These are phyloP conservation scores for Mormyrus proboscirostris DNA, from an alignment of 2,797 vertebrate species.

Conservation along the genomic window DNA sequence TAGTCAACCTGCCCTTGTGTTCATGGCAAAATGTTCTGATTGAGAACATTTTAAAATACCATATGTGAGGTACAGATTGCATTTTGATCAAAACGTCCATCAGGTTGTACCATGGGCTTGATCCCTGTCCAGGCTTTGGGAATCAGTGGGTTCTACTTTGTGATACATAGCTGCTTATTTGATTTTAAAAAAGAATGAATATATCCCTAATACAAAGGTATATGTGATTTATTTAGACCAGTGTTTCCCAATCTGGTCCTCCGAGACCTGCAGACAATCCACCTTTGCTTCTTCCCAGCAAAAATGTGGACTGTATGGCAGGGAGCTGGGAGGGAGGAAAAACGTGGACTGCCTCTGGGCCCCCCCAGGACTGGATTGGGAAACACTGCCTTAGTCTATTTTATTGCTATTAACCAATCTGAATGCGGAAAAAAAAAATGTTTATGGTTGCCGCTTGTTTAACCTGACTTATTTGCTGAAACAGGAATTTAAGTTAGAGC, in stretches of 20 bases:
- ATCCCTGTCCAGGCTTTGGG: not conserved
- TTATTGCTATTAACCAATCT: not conserved
- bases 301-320: not conserved
- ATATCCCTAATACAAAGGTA: not conserved
- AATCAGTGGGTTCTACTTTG: not conserved
- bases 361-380: not conserved
- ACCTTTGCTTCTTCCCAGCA: not conserved
- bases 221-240: not conserved
- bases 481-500: not conserved
- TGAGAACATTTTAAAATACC: not conserved
- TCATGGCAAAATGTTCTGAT: not conserved
- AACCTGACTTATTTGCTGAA: not conserved
- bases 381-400: not conserved
- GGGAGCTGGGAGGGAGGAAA: not conserved
- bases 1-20: not conserved
- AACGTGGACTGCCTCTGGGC: not conserved
- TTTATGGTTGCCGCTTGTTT: not conserved
- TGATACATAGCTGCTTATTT: not conserved
- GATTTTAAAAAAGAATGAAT: not conserved
- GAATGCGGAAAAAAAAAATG: not conserved
- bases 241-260: not conserved
- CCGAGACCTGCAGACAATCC: not conserved
- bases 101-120: not conserved
- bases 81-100: not conserved
- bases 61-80: not conserved